Evolutionary conservation across 2,113 vertebrate genomes (phyloP), one percentile per base, ranked within the genome.

Genomic region (Muntiacus muntjak): DNA sequence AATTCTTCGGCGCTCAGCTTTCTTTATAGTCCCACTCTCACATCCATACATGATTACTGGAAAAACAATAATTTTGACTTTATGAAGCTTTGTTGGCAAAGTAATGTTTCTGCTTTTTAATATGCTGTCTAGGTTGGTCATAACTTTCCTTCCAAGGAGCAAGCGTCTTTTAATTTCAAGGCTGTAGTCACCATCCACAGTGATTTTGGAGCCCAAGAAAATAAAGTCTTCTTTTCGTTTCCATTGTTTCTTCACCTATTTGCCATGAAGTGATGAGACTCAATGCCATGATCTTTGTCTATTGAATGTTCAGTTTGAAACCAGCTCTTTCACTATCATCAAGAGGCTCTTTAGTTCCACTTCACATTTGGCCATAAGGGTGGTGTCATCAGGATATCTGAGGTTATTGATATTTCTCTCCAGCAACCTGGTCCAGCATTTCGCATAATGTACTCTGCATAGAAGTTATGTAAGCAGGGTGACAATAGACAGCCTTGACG

Each of bases 1-100:
- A 71, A 5, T 36, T 71, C 9, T 71, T 36, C 0, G 0, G 64
- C 0, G 0, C 17, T 71, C 17, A 71, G 64, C 17, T 36, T 71
- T 71, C 64, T 71, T 71, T 11, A 71, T 11, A 71, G 17, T 71
- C 17, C 64, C 17, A 36, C n/a, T 36, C 16, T 64, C n/a, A 67
- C 64, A 67, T 21, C n/a, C n/a, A 36, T 36, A 36, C 2, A 1
- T 71, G n/a, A 71, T 19, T 71, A 71, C n/a, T 71, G n/a, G 17
- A 71, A 71, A 71, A 71, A 21, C n/a, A 71, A 21, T 36, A 36
- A 21, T n/a, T 36, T 71, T 71, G 64, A 36, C 64, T 71, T 21
- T 71, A 21, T 11, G 64, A 19, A 71, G n/a, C 17, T 36, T 71
- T 21, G n/a, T 36, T 36, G n/a, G 64, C 64, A 71, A 36, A 71